phyloP scores from a whole-genome alignment of 2,113 vertebrate genomes.

The Aviceda subcristata region DNA sequence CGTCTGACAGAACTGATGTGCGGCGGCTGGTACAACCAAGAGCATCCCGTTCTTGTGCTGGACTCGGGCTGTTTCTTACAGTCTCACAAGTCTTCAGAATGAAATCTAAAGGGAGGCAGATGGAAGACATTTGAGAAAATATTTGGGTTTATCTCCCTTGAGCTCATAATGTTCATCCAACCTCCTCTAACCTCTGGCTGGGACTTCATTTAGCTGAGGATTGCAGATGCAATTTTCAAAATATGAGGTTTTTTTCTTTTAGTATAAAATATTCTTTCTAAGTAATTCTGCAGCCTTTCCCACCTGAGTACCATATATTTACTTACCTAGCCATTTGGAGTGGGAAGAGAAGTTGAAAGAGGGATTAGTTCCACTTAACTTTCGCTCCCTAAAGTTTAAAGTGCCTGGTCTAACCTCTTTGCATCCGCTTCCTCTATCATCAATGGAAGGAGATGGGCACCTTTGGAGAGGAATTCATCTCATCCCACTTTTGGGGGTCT shows the following conservation, averaged over 20 bases:
- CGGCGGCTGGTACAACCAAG: neutral
- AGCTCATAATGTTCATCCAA: neutral
- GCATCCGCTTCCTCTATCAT: neutral
- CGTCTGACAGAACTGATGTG: neutral
- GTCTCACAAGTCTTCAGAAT: neutral
- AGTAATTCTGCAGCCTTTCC: neutral
- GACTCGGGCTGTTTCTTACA: neutral
- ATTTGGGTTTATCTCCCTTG: neutral
- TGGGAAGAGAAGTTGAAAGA: neutral
- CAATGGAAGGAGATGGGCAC: neutral
- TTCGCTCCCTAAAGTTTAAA: neutral
- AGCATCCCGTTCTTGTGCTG: neutral
- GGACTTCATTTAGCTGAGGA: neutral
- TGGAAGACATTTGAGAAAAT: neutral
- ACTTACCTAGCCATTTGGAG: neutral
- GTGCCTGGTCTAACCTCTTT: neutral
- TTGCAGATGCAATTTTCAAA: neutral
- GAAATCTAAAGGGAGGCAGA: neutral
- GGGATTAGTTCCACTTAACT: neutral
- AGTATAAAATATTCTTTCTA: neutral
- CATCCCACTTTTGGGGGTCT: neutral
- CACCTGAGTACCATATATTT: neutral
- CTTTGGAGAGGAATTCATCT: neutral
- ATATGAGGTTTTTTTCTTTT: neutral
- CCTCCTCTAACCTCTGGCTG: neutral